A percentile compares a stretch with the other conserved stretches of the same genome.
These are phyloP conservation scores for Botia almorhae DNA, from an alignment of 2,797 vertebrate species.

Conservation along the genomic window DNA sequence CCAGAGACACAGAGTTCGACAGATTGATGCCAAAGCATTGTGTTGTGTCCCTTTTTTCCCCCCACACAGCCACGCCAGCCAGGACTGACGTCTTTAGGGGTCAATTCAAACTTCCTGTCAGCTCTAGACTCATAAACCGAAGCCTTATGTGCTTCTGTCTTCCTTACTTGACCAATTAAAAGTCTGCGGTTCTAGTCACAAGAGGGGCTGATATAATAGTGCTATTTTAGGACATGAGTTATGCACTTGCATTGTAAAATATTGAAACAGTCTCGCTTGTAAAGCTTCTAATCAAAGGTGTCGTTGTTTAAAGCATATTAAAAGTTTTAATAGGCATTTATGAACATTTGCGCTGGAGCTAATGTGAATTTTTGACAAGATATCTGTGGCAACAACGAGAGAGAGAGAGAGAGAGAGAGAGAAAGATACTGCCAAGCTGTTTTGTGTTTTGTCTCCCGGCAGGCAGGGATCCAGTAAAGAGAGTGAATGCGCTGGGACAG, in stretches of 20 bases:
- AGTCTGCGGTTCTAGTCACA: conserved; percentile 11
- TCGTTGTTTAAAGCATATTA: conserved; percentile 3
- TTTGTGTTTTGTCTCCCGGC: conserved; percentile 55
- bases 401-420: not conserved
- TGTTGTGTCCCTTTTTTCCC: conserved; percentile 50
- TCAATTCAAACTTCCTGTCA: conserved; percentile 69
- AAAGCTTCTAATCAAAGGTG: conserved; percentile 2
- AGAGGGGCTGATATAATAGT: not conserved
- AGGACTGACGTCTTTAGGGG: conserved; percentile 59
- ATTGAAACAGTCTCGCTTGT: not conserved
- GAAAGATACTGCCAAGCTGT: conserved; percentile 38
- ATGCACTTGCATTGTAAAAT: not conserved
- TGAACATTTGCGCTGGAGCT: not conserved
- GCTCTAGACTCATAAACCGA: conserved; percentile 65
- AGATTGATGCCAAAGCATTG: conserved; percentile 62
- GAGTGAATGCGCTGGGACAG: conserved; percentile 39
- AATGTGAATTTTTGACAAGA: conserved; percentile 8
- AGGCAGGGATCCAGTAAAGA: conserved; percentile 45
- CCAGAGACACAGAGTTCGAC: conserved; percentile 50
- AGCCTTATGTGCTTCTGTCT: conserved; percentile 50
- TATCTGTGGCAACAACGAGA: not conserved
- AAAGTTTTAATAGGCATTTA: not conserved
- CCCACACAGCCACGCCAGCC: conserved; percentile 59
- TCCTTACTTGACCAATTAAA: conserved; percentile 46
- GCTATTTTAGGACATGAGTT: conserved; percentile 36